A percentile compares a stretch with the other conserved stretches of the same genome.
phyloP scores from a whole-genome alignment of 2,888 invertebrate species.

The Miltochrista miniata region DNA sequence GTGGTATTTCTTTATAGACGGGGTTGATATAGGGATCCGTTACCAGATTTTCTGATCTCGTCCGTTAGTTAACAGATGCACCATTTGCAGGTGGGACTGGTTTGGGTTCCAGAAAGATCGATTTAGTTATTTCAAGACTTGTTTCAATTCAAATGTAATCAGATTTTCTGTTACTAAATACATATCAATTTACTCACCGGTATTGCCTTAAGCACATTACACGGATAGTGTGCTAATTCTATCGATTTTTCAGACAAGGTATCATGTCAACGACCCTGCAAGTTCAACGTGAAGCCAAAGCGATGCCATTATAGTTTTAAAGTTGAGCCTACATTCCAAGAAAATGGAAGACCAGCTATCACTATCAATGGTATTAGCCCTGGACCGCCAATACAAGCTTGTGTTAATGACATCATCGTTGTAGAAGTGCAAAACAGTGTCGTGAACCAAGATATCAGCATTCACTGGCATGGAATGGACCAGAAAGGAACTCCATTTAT shows the following conservation, averaged over 20 bases:
- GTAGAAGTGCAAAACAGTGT: conserved; percentile 89
- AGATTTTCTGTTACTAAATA: too few species aligned
- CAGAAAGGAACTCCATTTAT: conserved; percentile 87
- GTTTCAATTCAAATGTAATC: too few species aligned
- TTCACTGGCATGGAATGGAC: conserved; percentile 90
- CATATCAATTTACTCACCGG: too few species aligned
- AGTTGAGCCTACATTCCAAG: conserved; percentile 59
- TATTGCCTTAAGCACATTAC: too few species aligned
- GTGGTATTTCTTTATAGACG: too few species aligned
- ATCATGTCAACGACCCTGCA: conserved; percentile 76
- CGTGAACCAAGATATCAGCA: conserved; percentile 85
- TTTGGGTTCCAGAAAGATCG: too few species aligned
- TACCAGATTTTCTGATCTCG: too few species aligned
- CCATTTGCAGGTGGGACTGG: too few species aligned
- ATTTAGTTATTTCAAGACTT: too few species aligned
- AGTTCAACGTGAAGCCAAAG: conserved; percentile 77
- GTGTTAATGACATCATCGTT: conserved; percentile 88
- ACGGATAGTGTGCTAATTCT: background rate
- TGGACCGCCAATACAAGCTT: conserved; percentile 85
- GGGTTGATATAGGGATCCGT: too few species aligned
- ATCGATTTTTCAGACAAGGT: conserved; percentile 54
- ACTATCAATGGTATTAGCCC: conserved; percentile 69
- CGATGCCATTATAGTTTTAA: conserved; percentile 68
- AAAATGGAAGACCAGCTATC: conserved; percentile 57
- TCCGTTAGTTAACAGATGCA: too few species aligned